Percentiles rank a stretch among this genome's conserved stretches.
phyloP scores from a whole-genome alignment of 2,113 vertebrate genomes.

The Onychostoma macrolepis region DNA sequence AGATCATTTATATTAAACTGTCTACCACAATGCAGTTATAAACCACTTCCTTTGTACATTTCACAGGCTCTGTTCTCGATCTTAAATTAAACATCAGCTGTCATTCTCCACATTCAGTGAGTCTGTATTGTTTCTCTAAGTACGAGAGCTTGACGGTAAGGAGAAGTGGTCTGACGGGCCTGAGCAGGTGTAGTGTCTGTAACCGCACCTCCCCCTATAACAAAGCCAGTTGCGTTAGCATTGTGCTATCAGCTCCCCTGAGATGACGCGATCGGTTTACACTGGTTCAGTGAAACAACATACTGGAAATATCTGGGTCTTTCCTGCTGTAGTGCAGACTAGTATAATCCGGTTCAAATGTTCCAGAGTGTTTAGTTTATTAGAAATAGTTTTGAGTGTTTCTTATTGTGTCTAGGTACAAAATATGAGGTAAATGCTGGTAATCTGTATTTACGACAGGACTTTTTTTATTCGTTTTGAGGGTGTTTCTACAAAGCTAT shows the following conservation, averaged over 20 bases:
- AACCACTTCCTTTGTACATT: constrained; percentile 15
- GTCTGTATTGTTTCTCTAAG: constrained; percentile 12
- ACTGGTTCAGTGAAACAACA: constrained; percentile 14
- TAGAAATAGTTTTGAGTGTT: background rate
- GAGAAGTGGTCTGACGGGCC: constrained; percentile 46
- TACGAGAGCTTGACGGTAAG: constrained; percentile 5
- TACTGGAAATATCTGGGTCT: constrained; percentile 12
- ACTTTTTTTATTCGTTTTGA: background rate
- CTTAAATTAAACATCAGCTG: constrained; percentile 25
- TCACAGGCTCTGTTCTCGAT: constrained; percentile 20
- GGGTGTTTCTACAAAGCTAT: background rate
- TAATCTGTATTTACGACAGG: background rate
- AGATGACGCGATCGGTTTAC: constrained; percentile 27
- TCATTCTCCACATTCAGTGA: constrained; percentile 1
- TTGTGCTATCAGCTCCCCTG: background rate
- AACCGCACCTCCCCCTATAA: background rate
- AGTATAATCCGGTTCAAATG: background rate
- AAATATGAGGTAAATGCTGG: background rate
- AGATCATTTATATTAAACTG: background rate
- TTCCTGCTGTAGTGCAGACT: constrained; percentile 1
- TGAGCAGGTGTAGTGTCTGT: constrained; percentile 12
- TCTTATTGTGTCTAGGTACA: background rate
- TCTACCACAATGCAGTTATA: background rate
- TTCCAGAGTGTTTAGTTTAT: background rate
- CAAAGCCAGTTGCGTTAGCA: constrained; percentile 12